Evolutionary conservation across 64 coral and sea anemone genomes (phyloP).

Genomic region (Cladopsammia gracilis): DNA sequence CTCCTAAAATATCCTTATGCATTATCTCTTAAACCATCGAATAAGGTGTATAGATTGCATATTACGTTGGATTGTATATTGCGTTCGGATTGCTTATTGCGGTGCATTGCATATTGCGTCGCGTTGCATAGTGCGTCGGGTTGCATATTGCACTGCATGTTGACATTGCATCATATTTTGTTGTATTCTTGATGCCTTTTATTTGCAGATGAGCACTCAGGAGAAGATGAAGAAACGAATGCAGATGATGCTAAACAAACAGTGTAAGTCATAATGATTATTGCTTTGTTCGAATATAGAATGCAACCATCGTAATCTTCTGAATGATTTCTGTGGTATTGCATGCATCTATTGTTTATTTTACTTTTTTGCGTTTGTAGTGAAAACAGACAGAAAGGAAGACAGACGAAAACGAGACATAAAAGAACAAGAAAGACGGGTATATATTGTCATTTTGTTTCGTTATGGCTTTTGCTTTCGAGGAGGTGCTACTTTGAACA

Average conservation of each 20-base stretch:
- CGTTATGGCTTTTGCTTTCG: no score
- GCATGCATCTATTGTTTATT: not conserved
- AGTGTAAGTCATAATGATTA: conserved; percentile 46
- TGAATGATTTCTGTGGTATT: no score
- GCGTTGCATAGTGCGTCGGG: no score
- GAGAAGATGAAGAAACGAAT: conserved; percentile 95
- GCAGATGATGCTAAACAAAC: conserved; percentile 95
- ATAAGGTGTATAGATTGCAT: no score
- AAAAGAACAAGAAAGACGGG: conserved; percentile 92
- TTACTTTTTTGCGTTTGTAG: conserved; percentile 25
- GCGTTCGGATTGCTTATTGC: no score
- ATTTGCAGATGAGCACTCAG: conserved; percentile 64
- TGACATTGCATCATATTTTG: no score
- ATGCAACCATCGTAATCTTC: not conserved
- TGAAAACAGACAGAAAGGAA: conserved; percentile 88
- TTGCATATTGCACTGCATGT: not conserved
- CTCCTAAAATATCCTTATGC: no score
- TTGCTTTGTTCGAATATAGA: not conserved
- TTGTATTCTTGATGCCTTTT: not conserved
- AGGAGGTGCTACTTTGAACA: no score
- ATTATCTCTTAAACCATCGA: no score
- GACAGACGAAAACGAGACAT: conserved; percentile 85
- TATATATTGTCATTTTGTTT: conserved; percentile 28
- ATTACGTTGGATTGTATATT: no score
- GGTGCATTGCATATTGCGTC: no score